Percentiles rank a stretch among this genome's conserved stretches.
Evolutionary conservation across 1,140 invertebrate genomes (phyloP).

Genomic region (Zaprionus taronus): DNA sequence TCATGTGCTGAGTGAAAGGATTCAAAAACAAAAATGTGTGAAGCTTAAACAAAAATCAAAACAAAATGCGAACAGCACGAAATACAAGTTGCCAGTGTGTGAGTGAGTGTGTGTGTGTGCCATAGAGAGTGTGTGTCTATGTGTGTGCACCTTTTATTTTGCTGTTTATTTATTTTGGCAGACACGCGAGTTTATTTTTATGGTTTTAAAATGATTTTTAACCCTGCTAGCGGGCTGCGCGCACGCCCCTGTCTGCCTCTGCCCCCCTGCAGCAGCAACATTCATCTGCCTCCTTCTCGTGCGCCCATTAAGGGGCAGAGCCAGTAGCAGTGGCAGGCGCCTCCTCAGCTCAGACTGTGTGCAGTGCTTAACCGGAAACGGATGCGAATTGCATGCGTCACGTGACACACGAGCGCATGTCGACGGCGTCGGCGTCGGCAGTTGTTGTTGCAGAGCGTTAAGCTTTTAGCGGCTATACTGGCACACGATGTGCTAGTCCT

Average conservation of each 20-base stretch:
- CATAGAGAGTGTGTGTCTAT: constrained; percentile 24
- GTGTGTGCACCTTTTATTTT: constrained; percentile 33
- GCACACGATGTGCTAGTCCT: constrained; percentile 7
- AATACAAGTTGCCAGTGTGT: constrained; percentile 39
- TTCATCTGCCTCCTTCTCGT: neutral
- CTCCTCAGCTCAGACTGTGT: constrained; percentile 21
- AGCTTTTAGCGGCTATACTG: constrained; percentile 73
- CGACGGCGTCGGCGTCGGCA: constrained; percentile 29
- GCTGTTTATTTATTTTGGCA: constrained; percentile 77
- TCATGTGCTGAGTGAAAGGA: constrained; percentile 74
- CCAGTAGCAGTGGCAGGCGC: neutral
- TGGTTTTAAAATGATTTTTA: constrained; percentile 83
- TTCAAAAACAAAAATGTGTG: constrained; percentile 76
- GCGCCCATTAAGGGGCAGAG: neutral
- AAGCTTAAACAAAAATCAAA: constrained; percentile 70
- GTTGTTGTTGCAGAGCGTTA: constrained; percentile 62
- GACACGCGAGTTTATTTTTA: constrained; percentile 80
- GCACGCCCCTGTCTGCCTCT: neutral
- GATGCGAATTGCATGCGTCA: constrained; percentile 83
- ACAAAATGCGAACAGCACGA: constrained; percentile 36
- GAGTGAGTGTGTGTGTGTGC: constrained; percentile 18
- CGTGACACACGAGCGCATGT: constrained; percentile 72
- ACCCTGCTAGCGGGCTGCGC: constrained; percentile 47
- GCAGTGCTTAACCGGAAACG: constrained; percentile 71
- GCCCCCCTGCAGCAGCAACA: neutral